Evolutionary conservation across 2,888 invertebrate genomes (phyloP), one percentile per base, ranked within the genome.

Genomic region (Archips crataeganus): DNA sequence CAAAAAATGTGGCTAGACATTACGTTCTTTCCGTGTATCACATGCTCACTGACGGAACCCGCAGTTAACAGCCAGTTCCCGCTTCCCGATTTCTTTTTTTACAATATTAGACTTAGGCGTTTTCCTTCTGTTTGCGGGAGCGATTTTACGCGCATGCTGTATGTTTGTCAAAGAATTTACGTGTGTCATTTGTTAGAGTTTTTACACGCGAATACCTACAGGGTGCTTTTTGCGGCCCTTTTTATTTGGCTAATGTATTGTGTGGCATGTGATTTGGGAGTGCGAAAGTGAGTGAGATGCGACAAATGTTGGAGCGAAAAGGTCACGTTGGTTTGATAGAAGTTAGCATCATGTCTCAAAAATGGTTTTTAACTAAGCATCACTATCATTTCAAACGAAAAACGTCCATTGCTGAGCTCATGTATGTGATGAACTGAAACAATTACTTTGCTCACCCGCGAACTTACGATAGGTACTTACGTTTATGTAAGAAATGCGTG

Each of bases 111-210:
- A 57, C 36, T 32, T 13, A 47, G 63, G 45, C 34, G 60, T 45
- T 34, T 61, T 61, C 23, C 54, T 23, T 51, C 8, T 71, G 71
- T 71, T 72, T 49, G 64, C 72, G 45, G 34, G 42, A 10, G 54
- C 66, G 54, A n/a, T 60, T 67, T 15, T 72, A 71, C 67, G 67
- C 72, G 54, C 70, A 32, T 36, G 61, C 36, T 54, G 70, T 69
- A n/a, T 65, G 71, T 71, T 67, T 72, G 72, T 72, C 49, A 65
- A 51, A 65, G n/a, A 36, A 32, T 49, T 49, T 51, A 49, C 65
- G 65, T 15, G 62, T 51, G 51, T 39, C 65, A 51, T 68, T 60
- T 68, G 45, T 68, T 45, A 47, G 47, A 2, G 47, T 68, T 60
- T 59, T 47, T 57, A 57, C 13, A 23, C 39, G 23, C 32, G 57